A percentile compares a stretch with the other conserved stretches of the same genome.
Evolutionary conservation across 1,140 invertebrate genomes (phyloP).

Genomic region (Drosophila melanica): DNA sequence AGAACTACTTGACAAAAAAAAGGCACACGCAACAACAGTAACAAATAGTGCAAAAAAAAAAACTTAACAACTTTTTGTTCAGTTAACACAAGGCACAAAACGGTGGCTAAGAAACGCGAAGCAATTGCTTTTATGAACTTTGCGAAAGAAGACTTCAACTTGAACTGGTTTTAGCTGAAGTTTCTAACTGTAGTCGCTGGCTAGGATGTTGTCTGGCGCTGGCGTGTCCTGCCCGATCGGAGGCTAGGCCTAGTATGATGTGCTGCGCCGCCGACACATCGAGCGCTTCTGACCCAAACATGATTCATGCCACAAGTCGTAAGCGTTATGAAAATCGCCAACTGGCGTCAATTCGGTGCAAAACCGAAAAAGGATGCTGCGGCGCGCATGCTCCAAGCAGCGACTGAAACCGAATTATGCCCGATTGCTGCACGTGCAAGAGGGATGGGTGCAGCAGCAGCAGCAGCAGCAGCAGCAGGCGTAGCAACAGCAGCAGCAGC

Average conservation of each 20-base stretch:
- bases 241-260: constrained; percentile 84
- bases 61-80: constrained; percentile 50
- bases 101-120: constrained; percentile 55
- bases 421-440: constrained; percentile 12
- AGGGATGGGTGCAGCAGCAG: constrained; percentile 25
- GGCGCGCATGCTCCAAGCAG: constrained; percentile 68
- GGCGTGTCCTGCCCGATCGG: constrained; percentile 82
- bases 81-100: constrained; percentile 67
- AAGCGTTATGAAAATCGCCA: constrained; percentile 66
- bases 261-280: constrained; percentile 82
- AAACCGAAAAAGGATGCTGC: constrained; percentile 14
- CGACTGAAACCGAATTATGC: constrained; percentile 9
- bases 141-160: constrained; percentile 27
- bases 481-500: neutral
- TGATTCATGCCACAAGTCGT: constrained; percentile 83
- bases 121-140: constrained; percentile 2
- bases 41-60: constrained; percentile 32
- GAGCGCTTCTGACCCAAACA: constrained; percentile 78
- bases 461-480: neutral
- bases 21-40: constrained; percentile 56
- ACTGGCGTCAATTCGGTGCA: constrained; percentile 47
- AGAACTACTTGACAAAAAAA: constrained; percentile 48
- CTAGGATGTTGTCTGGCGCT: constrained; percentile 40
- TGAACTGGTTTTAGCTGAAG: constrained; percentile 23
- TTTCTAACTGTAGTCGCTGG: constrained; percentile 15